phyloP scores from a whole-genome alignment of 1,140 invertebrate genomes.

The Neotoxoptera formosana region DNA sequence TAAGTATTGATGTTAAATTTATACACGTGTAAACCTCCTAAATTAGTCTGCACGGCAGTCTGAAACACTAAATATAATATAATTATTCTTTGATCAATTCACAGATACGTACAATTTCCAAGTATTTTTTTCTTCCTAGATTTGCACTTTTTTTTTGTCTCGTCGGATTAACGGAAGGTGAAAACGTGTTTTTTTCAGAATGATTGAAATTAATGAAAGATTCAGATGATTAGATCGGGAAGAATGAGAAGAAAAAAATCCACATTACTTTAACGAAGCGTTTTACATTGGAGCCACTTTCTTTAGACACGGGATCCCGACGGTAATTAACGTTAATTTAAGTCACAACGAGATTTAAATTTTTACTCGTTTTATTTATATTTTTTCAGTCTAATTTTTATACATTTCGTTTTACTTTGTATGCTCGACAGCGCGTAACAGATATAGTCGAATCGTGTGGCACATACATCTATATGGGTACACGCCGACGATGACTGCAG shows the following conservation, averaged over 20 bases:
- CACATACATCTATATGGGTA: constrained; percentile 35
- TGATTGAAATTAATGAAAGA: constrained; percentile 42
- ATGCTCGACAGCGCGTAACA: constrained; percentile 54
- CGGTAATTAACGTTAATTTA: constrained; percentile 54
- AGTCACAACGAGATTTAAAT: constrained; percentile 23
- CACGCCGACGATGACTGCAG: not conserved
- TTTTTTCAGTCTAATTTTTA: constrained; percentile 47
- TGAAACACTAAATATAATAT: not conserved
- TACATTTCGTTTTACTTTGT: constrained; percentile 42
- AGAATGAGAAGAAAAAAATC: constrained; percentile 29
- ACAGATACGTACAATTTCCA: not conserved
- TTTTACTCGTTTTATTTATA: constrained; percentile 32
- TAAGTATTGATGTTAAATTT: not conserved
- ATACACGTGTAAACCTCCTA: not conserved
- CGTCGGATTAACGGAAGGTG: constrained; percentile 23
- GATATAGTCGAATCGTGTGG: constrained; percentile 53
- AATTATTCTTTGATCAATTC: not conserved
- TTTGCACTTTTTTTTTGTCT: constrained; percentile 1
- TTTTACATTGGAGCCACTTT: constrained; percentile 45
- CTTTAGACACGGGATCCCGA: constrained; percentile 45
- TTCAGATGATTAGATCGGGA: constrained; percentile 39
- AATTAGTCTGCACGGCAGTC: not conserved
- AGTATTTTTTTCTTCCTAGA: constrained; percentile 19
- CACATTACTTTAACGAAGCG: constrained; percentile 41
- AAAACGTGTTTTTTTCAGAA: constrained; percentile 37